Evolutionary conservation across 2,113 vertebrate species (phyloP).

Genomic region (Sturnira hondurensis): DNA sequence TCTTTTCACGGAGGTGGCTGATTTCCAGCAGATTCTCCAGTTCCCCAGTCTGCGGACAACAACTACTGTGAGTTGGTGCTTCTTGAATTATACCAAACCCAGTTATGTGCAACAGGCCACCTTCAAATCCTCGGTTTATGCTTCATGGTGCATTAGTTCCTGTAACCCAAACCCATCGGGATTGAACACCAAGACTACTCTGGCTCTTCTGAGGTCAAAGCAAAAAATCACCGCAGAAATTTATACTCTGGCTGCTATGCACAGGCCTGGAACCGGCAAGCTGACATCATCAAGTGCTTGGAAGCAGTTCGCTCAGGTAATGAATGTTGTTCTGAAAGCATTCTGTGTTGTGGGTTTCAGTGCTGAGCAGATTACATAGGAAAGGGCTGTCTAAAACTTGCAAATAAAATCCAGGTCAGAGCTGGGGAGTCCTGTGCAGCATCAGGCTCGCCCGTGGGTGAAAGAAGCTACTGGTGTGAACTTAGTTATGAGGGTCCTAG

Average conservation of each 20-base stretch:
- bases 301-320: constrained; percentile 96
- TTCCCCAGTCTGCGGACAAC: constrained; percentile 94
- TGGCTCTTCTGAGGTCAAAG: constrained; percentile 94
- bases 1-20: constrained; percentile 86
- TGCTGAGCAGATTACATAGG: neutral
- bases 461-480: neutral
- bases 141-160: constrained; percentile 94
- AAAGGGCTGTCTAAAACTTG: neutral
- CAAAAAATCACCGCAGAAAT: constrained; percentile 89
- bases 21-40: constrained; percentile 91
- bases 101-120: constrained; percentile 86
- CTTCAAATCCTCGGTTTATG: constrained; percentile 91
- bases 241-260: constrained; percentile 90
- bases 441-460: neutral
- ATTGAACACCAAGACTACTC: constrained; percentile 93
- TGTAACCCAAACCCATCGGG: constrained; percentile 96
- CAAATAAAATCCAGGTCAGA: neutral
- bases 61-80: constrained; percentile 98
- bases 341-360: neutral
- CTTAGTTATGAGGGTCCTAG: neutral
- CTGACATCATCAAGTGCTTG: constrained; percentile 96
- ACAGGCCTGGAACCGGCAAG: constrained; percentile 91
- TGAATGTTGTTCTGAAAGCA: neutral
- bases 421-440: neutral
- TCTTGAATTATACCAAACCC: constrained; percentile 96